Conservation (phyloP, 2,113 vertebrate genomes). For the Miniopterus natalensis region DNA sequence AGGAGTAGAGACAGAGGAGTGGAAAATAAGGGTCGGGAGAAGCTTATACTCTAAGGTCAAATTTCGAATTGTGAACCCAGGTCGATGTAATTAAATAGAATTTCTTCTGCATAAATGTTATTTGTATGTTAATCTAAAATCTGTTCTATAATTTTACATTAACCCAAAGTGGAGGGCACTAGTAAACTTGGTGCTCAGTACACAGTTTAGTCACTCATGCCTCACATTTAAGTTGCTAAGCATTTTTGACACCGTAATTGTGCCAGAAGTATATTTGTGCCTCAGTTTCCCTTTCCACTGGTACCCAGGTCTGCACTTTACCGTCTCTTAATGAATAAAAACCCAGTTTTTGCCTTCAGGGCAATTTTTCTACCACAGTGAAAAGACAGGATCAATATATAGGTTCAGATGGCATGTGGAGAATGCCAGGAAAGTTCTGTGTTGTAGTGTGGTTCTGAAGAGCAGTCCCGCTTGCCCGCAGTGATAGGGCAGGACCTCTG, state of each 20-base stretch:
- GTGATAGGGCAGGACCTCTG: neutral
- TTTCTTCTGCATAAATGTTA: neutral
- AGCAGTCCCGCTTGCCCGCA: neutral
- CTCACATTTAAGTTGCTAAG: constrained; percentile 6
- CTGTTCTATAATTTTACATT: constrained; percentile 16
- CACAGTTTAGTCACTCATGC: neutral
- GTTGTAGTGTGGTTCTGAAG: neutral
- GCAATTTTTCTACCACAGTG: neutral
- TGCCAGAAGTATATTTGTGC: neutral
- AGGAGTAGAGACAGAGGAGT: neutral
- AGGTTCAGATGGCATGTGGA: neutral
- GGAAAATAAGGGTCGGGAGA: neutral
- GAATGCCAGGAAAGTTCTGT: neutral
- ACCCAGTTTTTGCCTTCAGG: constrained; percentile 50
- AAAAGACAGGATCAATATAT: constrained; percentile 38
- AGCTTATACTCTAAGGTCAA: neutral
- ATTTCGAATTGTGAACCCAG: neutral
- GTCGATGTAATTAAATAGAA: constrained; percentile 40
- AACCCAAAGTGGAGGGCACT: neutral
- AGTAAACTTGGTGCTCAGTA: neutral
- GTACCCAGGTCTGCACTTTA: neutral
- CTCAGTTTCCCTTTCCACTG: constrained; percentile 13
- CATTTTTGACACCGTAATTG: constrained; percentile 27
- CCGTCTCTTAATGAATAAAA: neutral
- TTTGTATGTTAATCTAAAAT: constrained; percentile 20